Base-by-base conservation (phyloP, 1,140 invertebrate genomes). In the Drosophila dunni region DNA sequence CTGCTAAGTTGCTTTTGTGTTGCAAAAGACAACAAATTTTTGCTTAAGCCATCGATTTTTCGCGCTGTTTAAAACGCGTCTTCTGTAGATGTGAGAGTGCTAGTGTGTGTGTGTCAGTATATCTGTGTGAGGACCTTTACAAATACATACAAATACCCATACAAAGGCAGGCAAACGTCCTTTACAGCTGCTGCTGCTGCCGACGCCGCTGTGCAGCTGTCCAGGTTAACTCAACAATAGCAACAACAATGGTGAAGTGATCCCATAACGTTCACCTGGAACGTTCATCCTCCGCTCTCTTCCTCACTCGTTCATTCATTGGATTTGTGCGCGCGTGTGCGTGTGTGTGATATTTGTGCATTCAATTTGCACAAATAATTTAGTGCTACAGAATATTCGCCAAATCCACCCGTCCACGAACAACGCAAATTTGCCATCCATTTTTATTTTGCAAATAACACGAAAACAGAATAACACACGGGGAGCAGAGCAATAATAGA, bases 311-410 rank as follows among this genome's bases (percentile, higher is more conserved):
- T 29, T 36, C 11, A 29, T 13, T 24, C 11, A 29, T 2, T 50
- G 11, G 11, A 17, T 24, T 24, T 29, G 10, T 24, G 48, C 13
- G 13, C 11, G 57, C 46, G 36, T 44, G 69, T 50, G 60, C 38
- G 48, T 24, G 36, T 44, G 61, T 42, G 50, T 64, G 36, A 40
- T 40, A 17, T 56, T 51, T 86, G 82, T 78, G 82, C 81, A 81
- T 85, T 78, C 20, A 85, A 85, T 85, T 84, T 82, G 75, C 82
- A 85, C 75, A 50, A 68, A 84, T 29, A 42, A 58, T 76, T 65
- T 13, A 61, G 62, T 29, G 5, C 24, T 29, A 29, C 24, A 29
- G 4, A 29, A 69, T 54, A 64, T 73, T 80, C 57, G 68, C 68
- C 68, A 71, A 81, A 82, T 73, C 60, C 79, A 53, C 36, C 72